These are phyloP conservation scores for Zosterops pallidus DNA, from an alignment of 2,113 vertebrate species.

Conservation along the genomic window DNA sequence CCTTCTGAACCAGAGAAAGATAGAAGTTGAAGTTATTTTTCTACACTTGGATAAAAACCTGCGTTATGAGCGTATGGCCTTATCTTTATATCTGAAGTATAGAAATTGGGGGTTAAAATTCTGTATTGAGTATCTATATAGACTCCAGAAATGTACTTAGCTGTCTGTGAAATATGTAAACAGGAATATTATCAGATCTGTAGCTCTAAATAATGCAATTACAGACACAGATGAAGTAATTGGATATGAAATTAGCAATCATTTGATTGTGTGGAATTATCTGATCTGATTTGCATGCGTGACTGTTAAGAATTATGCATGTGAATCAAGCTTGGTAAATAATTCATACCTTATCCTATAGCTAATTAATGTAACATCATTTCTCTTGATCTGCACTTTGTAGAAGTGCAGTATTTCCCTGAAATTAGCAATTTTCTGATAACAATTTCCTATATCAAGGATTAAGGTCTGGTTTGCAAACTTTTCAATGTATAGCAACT, in stretches of 20 bases:
- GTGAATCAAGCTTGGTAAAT: constrained; percentile 12
- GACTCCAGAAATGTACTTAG: neutral
- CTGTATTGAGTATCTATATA: neutral
- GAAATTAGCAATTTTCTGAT: neutral
- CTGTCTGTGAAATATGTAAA: neutral
- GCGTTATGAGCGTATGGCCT: neutral
- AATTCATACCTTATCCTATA: neutral
- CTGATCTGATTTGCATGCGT: neutral
- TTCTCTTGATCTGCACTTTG: neutral
- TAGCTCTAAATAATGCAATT: neutral
- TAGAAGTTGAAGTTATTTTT: neutral
- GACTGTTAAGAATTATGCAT: neutral
- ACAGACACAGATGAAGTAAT: neutral
- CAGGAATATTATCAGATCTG: neutral
- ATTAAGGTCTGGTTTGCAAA: neutral
- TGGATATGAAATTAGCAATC: constrained; percentile 11
- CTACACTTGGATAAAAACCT: neutral
- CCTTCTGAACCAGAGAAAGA: neutral
- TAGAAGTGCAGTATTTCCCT: neutral
- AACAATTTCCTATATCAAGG: neutral
- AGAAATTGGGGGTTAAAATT: neutral
- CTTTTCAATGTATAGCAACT: neutral
- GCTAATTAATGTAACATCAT: neutral
- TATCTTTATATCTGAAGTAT: neutral
- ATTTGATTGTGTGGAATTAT: neutral